Evolutionary conservation across 1,140 invertebrate genomes (phyloP).

Genomic region (Heliconius nattereri): DNA sequence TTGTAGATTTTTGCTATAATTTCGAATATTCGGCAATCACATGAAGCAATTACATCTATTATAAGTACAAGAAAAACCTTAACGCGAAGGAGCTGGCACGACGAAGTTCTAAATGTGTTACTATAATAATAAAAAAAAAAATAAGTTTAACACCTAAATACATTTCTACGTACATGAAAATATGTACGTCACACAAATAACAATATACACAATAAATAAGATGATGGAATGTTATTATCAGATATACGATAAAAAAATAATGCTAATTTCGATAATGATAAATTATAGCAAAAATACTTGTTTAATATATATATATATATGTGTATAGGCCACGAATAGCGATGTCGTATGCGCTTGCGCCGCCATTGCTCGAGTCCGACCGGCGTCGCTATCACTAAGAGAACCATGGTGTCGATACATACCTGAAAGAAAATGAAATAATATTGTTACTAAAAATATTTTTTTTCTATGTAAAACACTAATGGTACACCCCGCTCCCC

Average conservation of each 20-base stretch:
- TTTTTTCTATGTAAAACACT: no score
- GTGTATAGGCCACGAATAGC: slow-evolving; percentile 55
- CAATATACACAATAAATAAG: slow-evolving; percentile 81
- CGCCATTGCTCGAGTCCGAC: slow-evolving; percentile 40
- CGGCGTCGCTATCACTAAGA: slow-evolving; percentile 29
- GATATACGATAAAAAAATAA: slow-evolving; percentile 72
- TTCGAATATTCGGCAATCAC: slow-evolving; percentile 71
- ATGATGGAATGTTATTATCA: slow-evolving; percentile 79
- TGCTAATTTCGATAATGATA: slow-evolving; percentile 70
- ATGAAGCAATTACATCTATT: slow-evolving; percentile 72
- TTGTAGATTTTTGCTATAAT: slow-evolving; percentile 77
- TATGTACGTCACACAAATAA: slow-evolving; percentile 73
- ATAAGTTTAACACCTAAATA: slow-evolving; percentile 48
- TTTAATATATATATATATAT: slow-evolving; percentile 50
- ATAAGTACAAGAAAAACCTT: slow-evolving; percentile 77
- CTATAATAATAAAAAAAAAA: slow-evolving; percentile 46
- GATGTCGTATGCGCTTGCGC: slow-evolving; percentile 40
- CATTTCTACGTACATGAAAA: slow-evolving; percentile 71
- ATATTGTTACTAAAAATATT: neutral
- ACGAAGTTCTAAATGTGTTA: slow-evolving; percentile 77
- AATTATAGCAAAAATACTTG: slow-evolving; percentile 81
- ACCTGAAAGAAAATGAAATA: neutral
- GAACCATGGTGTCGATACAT: neutral
- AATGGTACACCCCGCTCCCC: no score
- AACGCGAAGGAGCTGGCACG: slow-evolving; percentile 77